Conservation (phyloP, 2,113 vertebrate genomes). For the Rattus rattus region DNA sequence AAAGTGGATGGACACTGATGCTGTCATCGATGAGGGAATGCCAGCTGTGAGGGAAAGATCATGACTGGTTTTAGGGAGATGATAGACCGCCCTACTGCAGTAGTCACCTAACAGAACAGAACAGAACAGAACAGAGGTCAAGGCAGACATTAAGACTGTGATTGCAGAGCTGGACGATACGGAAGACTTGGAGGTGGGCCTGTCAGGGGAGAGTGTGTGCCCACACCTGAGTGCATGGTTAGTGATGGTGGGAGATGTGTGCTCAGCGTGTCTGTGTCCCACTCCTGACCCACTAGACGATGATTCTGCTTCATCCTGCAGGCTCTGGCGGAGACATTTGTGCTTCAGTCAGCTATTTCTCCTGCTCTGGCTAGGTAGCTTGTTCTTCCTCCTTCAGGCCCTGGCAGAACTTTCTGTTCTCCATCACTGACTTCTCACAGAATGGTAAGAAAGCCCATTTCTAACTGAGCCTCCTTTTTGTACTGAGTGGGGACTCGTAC, state of each 20-base stretch:
- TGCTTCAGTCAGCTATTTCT: not conserved
- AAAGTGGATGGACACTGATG: not conserved
- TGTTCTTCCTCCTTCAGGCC: not conserved
- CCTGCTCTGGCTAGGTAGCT: not conserved
- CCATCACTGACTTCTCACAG: not conserved
- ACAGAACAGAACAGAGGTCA: not conserved
- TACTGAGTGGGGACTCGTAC: not conserved
- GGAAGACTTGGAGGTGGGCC: slow-evolving; percentile 18
- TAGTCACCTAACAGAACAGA: not conserved
- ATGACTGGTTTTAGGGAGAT: not conserved
- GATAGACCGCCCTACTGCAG: not conserved
- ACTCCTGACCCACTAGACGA: not conserved
- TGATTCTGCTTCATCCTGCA: not conserved
- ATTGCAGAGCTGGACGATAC: not conserved
- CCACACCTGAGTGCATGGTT: not conserved
- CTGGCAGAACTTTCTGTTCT: not conserved
- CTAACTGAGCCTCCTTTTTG: not conserved
- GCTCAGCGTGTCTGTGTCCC: not conserved
- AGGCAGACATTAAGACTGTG: not conserved
- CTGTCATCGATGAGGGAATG: accelerated
- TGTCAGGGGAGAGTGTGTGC: not conserved
- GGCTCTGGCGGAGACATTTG: not conserved
- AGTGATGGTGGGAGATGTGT: not conserved
- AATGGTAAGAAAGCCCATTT: not conserved
- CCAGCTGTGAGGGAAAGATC: not conserved